phyloP scores from a whole-genome alignment of 2,888 invertebrate genomes.

The Brachycybe producta region DNA sequence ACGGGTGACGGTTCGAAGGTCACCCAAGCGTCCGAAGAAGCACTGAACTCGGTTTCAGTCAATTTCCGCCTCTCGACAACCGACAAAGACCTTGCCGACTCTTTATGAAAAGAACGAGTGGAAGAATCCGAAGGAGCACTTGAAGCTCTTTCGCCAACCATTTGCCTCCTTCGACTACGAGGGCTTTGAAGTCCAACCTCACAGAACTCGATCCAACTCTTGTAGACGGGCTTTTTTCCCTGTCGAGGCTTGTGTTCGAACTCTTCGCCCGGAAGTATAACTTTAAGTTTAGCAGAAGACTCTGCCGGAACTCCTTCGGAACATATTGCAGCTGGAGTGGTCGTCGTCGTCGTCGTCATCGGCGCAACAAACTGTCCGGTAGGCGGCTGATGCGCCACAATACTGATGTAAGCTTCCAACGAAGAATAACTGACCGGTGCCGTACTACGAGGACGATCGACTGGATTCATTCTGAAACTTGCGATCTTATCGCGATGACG shows the following conservation, averaged over 20 bases:
- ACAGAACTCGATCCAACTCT: conserved; percentile 37
- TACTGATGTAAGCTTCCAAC: conserved; percentile 18
- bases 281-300: conserved; percentile 14
- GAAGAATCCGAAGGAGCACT: conserved; percentile 1
- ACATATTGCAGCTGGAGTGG: background rate
- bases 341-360: background rate
- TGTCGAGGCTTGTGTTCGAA: conserved; percentile 28
- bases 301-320: too few species aligned
- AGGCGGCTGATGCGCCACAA: conserved; percentile 9
- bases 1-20: background rate
- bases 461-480: conserved; percentile 13
- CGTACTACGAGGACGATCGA: conserved; percentile 19
- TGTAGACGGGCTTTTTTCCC: conserved; percentile 40
- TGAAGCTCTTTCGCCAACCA: background rate
- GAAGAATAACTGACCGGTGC: conserved; percentile 18
- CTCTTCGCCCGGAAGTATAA: conserved; percentile 19
- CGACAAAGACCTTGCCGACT: background rate
- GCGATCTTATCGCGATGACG: conserved; percentile 11
- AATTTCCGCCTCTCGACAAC: conserved; percentile 4
- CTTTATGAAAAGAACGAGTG: background rate
- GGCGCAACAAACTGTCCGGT: background rate
- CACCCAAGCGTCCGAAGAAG: background rate
- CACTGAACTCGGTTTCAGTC: background rate
- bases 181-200: conserved; percentile 41
- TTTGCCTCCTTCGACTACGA: conserved; percentile 25